Evolutionary conservation across 2,797 vertebrate genomes (phyloP).

Genomic region (Astyanax mexicanus): DNA sequence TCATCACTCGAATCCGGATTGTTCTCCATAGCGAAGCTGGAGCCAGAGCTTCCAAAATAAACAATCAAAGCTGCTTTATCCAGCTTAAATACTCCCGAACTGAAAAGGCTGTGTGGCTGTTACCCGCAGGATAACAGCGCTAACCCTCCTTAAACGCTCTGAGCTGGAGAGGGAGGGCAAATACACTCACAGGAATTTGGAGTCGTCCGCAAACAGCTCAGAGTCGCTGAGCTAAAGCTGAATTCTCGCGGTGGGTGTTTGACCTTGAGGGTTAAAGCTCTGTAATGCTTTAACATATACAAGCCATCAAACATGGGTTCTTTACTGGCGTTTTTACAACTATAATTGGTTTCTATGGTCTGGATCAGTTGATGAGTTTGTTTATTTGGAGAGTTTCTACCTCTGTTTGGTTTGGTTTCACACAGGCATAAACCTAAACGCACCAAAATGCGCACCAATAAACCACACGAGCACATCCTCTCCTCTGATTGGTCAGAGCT

Average conservation of each 20-base stretch:
- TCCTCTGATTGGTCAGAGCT: too few species aligned
- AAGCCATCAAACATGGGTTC: background rate
- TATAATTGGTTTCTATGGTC: too few species aligned
- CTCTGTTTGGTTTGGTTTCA: too few species aligned
- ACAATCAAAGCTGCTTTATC: constrained; percentile 58
- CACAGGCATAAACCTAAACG: too few species aligned
- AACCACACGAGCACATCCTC: too few species aligned
- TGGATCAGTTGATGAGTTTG: too few species aligned
- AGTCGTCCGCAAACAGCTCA: constrained; percentile 47
- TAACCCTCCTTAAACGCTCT: constrained; percentile 22
- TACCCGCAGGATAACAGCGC: constrained; percentile 45
- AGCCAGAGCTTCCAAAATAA: constrained; percentile 54
- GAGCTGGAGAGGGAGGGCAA: constrained; percentile 18
- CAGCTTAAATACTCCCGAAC: constrained; percentile 54
- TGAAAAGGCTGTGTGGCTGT: constrained; percentile 51
- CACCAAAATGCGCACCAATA: too few species aligned
- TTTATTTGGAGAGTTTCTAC: too few species aligned
- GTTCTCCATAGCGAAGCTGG: constrained; percentile 48
- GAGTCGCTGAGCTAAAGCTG: constrained; percentile 36
- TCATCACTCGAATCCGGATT: constrained; percentile 30
- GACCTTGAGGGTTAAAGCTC: constrained; percentile 28
- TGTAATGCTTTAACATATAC: constrained; percentile 10
- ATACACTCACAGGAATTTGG: constrained; percentile 41
- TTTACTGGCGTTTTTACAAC: background rate
- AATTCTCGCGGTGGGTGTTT: constrained; percentile 38